phyloP scores from a whole-genome alignment of 2,113 vertebrate species.

The Seriola dumerili region DNA sequence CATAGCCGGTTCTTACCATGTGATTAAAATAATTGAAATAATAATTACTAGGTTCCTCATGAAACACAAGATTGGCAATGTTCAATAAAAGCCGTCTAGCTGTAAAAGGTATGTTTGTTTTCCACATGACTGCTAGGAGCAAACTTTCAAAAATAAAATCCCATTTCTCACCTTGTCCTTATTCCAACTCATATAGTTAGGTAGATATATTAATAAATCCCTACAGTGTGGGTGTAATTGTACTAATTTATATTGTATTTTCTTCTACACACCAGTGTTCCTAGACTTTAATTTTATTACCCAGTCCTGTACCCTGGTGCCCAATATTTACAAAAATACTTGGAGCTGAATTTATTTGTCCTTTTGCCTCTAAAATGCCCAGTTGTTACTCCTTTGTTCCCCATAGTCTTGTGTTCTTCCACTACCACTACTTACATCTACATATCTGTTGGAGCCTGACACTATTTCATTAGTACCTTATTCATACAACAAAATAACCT shows the following conservation, averaged over 20 bases:
- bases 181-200: neutral
- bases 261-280: neutral
- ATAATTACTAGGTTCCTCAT: neutral
- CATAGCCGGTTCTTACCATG: neutral
- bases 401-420: neutral
- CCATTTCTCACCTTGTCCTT: neutral
- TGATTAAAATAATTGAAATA: conserved; percentile 1
- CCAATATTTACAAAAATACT: neutral
- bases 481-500: neutral
- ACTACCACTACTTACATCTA: neutral
- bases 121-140: neutral
- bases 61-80: neutral
- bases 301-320: neutral
- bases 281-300: neutral
- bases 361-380: neutral
- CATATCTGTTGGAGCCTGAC: neutral
- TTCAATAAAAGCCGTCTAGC: neutral
- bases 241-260: conserved; percentile 25
- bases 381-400: neutral
- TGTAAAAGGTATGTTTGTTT: neutral
- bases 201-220: conserved; percentile 13
- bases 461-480: neutral
- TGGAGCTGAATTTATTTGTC: neutral
- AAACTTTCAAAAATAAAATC: neutral
- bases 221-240: conserved; percentile 2